Evolutionary conservation across 2,797 vertebrate species (phyloP).

Genomic region (Emys orbicularis): DNA sequence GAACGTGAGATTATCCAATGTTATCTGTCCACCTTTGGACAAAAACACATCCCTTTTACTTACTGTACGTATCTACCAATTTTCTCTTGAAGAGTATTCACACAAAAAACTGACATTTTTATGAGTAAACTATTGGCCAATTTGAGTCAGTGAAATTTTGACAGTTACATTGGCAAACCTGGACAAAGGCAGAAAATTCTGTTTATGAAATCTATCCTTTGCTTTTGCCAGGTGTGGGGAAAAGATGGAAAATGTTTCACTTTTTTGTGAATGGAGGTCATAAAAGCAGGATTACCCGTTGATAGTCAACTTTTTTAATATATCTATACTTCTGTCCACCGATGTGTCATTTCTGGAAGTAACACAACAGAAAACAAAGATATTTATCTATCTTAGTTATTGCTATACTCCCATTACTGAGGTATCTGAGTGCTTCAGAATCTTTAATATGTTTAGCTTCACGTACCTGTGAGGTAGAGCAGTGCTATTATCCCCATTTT

Average conservation of each 20-base stretch:
- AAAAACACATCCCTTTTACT: not conserved
- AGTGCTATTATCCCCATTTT: not conserved
- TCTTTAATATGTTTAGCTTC: not conserved
- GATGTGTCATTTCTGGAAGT: not conserved
- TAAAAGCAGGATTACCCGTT: accelerated
- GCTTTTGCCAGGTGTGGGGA: not conserved
- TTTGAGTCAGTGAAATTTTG: not conserved
- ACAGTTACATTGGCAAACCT: not conserved
- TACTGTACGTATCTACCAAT: not conserved
- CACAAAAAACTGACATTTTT: not conserved
- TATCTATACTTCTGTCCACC: not conserved
- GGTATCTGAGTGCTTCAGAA: not conserved
- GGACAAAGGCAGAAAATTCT: accelerated
- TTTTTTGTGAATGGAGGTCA: not conserved
- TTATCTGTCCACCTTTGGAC: not conserved
- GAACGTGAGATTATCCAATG: not conserved
- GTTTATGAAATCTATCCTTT: not conserved
- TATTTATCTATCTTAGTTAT: not conserved
- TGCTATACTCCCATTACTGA: not conserved
- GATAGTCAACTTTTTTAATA: not conserved
- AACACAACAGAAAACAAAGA: not conserved
- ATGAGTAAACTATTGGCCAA: not conserved
- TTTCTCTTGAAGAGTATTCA: not conserved
- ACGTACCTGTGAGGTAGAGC: not conserved
- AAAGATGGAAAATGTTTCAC: not conserved